Evolutionary conservation across 2,113 vertebrate species (phyloP), one percentile per base, ranked within the genome.

Genomic region (Platysteira castanea): DNA sequence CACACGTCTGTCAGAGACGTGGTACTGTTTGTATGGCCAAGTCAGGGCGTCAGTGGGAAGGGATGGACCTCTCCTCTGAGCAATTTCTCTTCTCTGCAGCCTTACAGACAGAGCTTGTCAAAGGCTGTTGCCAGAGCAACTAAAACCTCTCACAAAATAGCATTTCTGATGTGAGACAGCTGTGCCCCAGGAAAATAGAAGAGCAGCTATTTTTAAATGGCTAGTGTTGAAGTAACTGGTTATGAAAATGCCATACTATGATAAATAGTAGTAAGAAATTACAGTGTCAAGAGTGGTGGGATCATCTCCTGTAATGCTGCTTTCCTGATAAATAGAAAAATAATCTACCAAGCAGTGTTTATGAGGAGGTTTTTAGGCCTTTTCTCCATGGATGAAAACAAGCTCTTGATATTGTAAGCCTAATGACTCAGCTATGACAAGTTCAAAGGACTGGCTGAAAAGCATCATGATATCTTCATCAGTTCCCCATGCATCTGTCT

Each of bases 41-140:
- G 59, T 67, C 88, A 92, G 61, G 79, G 57, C 67, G 91, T 65
- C 82, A 74, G 75, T 87, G 75, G 77, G 93, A 79, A 82, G 80
- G 89, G 35, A 94, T 56, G 87, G 94, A 93, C 61, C 63, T 56
- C 89, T 94, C 50, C 93, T 93, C 78, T 9, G 20, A 57, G 28
- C 22, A 39, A 82, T 91, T 79, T 94, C 68, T 96, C 89, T 73
- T 83, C 78, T 96, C 95, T 95, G 87, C 49, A 79, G 49, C 42
- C 31, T 84, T 91, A 93, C 95, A 96, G 93, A 61, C 31, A 95
- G 74, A 93, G 68, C 30, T 93, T 90, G 54, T 95, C 95, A 91
- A 93, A 82, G 41, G 57, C 96, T 96, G 97, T 98, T 98, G 91
- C 97, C 95, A 97, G 90, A 97, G 97, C 90, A 97, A 98, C 96